A percentile compares a stretch with the other conserved stretches of the same genome.
Conservation (phyloP, 2,888 invertebrate genomes). For the Hypsopygia costalis region DNA sequence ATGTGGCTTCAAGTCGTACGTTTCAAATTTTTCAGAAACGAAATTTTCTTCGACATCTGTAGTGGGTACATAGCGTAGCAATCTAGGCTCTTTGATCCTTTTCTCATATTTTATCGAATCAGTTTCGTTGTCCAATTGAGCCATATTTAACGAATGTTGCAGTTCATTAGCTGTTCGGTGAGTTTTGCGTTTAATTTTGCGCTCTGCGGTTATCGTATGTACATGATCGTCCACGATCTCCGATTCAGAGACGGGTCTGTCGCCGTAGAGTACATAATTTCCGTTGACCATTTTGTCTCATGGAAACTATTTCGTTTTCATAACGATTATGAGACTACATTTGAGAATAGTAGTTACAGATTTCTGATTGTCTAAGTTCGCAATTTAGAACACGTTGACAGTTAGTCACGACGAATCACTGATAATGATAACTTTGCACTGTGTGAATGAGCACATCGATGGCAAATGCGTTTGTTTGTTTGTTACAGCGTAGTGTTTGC, state of each 20-base stretch:
- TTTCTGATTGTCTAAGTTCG: conserved; percentile 20
- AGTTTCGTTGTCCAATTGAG: conserved; percentile 67
- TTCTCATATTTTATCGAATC: conserved; percentile 70
- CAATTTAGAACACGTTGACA: background rate
- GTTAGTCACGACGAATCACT: conserved; percentile 2
- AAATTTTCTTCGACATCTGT: conserved; percentile 65
- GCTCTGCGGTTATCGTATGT: conserved; percentile 54
- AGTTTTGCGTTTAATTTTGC: conserved; percentile 52
- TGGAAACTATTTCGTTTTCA: conserved; percentile 22
- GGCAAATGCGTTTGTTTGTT: conserved; percentile 62
- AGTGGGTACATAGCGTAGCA: conserved; percentile 64
- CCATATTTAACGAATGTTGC: conserved; percentile 52
- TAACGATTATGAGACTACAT: conserved; percentile 19
- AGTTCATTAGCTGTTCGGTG: conserved; percentile 60
- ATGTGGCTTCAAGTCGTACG: conserved; percentile 59
- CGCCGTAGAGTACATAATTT: conserved; percentile 69
- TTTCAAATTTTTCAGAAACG: conserved; percentile 65
- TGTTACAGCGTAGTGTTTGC: conserved; percentile 36
- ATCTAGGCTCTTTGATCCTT: conserved; percentile 62
- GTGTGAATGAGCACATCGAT: conserved; percentile 40
- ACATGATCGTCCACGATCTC: conserved; percentile 70
- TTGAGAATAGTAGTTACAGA: conserved; percentile 22
- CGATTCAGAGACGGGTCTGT: conserved; percentile 64
- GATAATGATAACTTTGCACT: conserved; percentile 28
- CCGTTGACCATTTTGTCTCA: conserved; percentile 65